phyloP scores from a whole-genome alignment of 1,140 invertebrate species.

The Penaeus chinensis region DNA sequence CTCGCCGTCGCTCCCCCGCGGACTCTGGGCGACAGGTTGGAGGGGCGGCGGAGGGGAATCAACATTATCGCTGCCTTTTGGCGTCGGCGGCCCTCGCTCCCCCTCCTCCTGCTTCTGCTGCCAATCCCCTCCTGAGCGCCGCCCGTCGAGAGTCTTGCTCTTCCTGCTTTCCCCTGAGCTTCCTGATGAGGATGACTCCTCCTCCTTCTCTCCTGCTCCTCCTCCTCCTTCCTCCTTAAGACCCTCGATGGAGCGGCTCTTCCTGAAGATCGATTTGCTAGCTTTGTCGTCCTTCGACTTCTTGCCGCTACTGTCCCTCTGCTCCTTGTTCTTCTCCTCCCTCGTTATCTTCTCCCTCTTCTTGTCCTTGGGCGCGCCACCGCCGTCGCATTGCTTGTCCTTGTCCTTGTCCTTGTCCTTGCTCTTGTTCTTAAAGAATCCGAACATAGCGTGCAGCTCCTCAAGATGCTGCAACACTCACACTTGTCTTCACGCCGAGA shows the following conservation, averaged over 20 bases:
- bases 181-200: too few species aligned
- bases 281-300: conserved; percentile 38
- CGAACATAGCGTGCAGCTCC: conserved; percentile 41
- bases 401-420: conserved; percentile 45
- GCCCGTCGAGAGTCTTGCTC: conserved; percentile 30
- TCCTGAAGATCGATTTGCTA: conserved; percentile 44
- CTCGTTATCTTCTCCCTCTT: conserved; percentile 42
- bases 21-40: too few species aligned
- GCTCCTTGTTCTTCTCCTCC: conserved; percentile 38
- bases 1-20: too few species aligned
- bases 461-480: background rate
- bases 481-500: background rate
- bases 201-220: background rate
- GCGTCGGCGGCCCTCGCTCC: background rate
- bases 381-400: conserved; percentile 15
- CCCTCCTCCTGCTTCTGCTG: conserved; percentile 15
- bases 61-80: too few species aligned
- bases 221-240: conserved; percentile 18
- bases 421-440: conserved; percentile 54
- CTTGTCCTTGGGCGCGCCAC: conserved; percentile 42
- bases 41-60: too few species aligned
- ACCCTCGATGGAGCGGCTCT: conserved; percentile 46
- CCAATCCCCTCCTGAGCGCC: conserved; percentile 33
- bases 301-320: background rate
- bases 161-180: background rate